Percentiles rank a stretch among this genome's conserved stretches.
Conservation (phyloP, 2,888 invertebrate genomes). For the Melinopterus prodromus region DNA sequence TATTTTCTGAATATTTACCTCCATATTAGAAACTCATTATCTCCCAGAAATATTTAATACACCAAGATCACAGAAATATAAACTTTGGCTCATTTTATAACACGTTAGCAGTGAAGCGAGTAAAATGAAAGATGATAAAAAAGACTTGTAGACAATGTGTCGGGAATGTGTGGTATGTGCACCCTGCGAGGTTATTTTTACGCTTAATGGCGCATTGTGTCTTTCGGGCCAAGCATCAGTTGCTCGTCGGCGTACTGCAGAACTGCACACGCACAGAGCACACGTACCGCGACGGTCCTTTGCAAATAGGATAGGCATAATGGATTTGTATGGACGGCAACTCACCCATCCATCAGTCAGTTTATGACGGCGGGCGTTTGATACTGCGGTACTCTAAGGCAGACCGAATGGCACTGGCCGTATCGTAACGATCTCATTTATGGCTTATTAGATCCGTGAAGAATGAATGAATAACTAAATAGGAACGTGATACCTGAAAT, state of each 20-base stretch:
- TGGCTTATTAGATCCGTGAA: constrained; percentile 37
- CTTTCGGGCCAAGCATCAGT: not conserved
- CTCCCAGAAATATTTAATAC: no score
- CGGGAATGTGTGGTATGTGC: not conserved
- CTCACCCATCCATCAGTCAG: constrained; percentile 35
- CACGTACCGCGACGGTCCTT: not conserved
- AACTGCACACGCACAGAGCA: not conserved
- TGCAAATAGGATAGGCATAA: constrained; percentile 27
- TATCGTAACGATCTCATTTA: constrained; percentile 39
- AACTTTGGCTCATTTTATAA: no score
- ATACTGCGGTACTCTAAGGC: constrained; percentile 14
- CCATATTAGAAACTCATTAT: no score
- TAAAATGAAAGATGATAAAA: no score
- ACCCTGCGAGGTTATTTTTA: not conserved
- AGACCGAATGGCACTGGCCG: constrained; percentile 35
- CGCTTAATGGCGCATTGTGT: not conserved
- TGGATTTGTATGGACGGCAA: constrained; percentile 34
- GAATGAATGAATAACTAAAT: constrained; percentile 32
- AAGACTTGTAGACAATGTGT: not conserved
- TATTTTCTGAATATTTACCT: no score
- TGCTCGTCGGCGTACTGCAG: not conserved
- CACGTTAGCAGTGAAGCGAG: no score
- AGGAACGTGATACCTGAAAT: constrained; percentile 10
- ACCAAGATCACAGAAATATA: no score
- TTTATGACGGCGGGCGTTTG: constrained; percentile 35